Evolutionary conservation across 2,888 invertebrate genomes (phyloP).

Genomic region (Anthophora plumipes): DNA sequence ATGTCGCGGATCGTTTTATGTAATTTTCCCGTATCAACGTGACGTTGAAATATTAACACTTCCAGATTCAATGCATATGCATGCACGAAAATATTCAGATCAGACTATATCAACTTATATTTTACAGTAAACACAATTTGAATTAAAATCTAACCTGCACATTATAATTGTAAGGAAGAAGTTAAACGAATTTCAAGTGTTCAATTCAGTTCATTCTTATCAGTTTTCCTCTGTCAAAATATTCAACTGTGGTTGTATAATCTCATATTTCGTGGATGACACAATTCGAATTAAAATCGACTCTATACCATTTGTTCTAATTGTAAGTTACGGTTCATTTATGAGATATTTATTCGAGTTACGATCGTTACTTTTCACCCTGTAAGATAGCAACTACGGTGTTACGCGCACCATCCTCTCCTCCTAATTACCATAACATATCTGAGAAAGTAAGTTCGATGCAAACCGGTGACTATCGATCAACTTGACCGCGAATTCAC

Average conservation of each 20-base stretch:
- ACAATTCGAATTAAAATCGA: too few relatives aligned
- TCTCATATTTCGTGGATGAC: too few relatives aligned
- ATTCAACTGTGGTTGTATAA: too few relatives aligned
- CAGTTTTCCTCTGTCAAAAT: too few relatives aligned
- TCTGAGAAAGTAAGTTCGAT: not conserved
- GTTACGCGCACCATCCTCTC: not conserved
- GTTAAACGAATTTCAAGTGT: too few relatives aligned
- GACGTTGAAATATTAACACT: not conserved
- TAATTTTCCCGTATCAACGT: not conserved
- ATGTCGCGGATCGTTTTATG: not conserved
- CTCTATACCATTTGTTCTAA: not conserved
- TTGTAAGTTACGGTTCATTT: not conserved
- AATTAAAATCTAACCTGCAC: not conserved
- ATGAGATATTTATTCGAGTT: not conserved
- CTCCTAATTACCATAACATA: not conserved
- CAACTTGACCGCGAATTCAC: slow-evolving; percentile 17
- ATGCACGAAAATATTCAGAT: not conserved
- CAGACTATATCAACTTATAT: not conserved
- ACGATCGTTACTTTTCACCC: not conserved
- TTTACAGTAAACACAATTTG: not conserved
- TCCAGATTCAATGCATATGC: not conserved
- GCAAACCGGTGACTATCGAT: slow-evolving; percentile 2
- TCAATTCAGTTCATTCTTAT: too few relatives aligned
- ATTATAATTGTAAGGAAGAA: too few relatives aligned
- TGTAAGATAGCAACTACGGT: not conserved